Evolutionary conservation across 2,888 invertebrate genomes (phyloP).

Genomic region (Trypoxylon attenuatum): DNA sequence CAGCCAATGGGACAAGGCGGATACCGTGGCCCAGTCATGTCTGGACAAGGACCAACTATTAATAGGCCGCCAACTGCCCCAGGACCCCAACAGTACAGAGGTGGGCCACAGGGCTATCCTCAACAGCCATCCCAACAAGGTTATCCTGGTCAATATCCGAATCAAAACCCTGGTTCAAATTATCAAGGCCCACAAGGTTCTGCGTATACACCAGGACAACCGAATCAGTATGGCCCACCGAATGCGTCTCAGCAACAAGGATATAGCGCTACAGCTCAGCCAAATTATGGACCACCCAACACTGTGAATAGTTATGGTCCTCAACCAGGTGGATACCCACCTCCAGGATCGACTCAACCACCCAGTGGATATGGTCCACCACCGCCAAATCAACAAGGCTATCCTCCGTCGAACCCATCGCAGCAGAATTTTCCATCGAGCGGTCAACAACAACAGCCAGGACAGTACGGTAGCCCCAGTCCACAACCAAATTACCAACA

Average conservation of each 20-base stretch:
- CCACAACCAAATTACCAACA: constrained; percentile 71
- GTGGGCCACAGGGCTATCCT: constrained; percentile 79
- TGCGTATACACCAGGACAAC: constrained; percentile 75
- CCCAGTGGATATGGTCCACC: constrained; percentile 80
- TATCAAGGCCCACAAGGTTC: constrained; percentile 80
- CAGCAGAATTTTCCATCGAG: constrained; percentile 72
- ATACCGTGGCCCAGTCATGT: constrained; percentile 79
- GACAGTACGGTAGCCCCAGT: constrained; percentile 73
- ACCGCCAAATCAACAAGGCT: constrained; percentile 81
- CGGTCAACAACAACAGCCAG: constrained; percentile 72
- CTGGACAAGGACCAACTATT: constrained; percentile 76
- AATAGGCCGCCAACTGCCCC: constrained; percentile 76
- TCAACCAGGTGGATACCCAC: constrained; percentile 78
- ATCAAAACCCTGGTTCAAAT: constrained; percentile 77
- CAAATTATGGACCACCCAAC: constrained; percentile 72
- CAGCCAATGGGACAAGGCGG: constrained; percentile 72
- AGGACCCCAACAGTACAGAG: constrained; percentile 77
- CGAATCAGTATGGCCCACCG: constrained; percentile 80
- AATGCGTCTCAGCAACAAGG: constrained; percentile 79
- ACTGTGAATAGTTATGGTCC: constrained; percentile 71
- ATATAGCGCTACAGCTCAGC: constrained; percentile 80
- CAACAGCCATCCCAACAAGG: constrained; percentile 82
- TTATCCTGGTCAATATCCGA: constrained; percentile 78
- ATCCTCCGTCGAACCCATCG: constrained; percentile 77
- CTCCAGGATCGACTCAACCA: constrained; percentile 76